Conservation (phyloP, 2,888 invertebrate species). For the Lamproptera curius region DNA sequence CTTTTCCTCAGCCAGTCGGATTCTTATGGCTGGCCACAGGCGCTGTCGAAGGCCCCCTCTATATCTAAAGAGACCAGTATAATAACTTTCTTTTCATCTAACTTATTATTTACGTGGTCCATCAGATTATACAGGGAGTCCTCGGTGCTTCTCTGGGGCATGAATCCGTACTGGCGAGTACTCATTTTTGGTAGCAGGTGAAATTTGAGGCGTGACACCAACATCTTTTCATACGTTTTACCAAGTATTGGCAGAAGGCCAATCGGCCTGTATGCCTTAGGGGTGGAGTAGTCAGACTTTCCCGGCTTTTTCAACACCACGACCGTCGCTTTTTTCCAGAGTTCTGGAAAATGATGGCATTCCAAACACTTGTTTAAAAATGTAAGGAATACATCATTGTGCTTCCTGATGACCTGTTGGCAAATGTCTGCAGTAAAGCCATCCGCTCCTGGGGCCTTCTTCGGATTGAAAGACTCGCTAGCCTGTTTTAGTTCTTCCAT, state of each 20-base stretch:
- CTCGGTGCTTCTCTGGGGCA: no score
- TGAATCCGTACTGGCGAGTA: no score
- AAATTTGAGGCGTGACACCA: conserved; percentile 8
- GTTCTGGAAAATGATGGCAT: conserved; percentile 12
- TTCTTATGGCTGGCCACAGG: conserved; percentile 2
- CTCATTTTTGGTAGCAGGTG: no score
- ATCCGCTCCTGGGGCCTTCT: conserved; percentile 11
- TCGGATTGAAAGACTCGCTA: background rate
- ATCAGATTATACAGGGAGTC: conserved; percentile 25
- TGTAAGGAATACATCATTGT: background rate
- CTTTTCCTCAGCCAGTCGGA: conserved; percentile 3
- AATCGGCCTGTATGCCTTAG: no score
- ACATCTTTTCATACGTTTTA: conserved; percentile 20
- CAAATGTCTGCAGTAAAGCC: conserved; percentile 26
- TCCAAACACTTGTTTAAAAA: conserved; percentile 23
- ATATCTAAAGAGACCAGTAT: conserved; percentile 21
- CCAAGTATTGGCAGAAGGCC: conserved; percentile 24
- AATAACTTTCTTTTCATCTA: conserved; percentile 11
- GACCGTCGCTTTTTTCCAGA: conserved; percentile 21
- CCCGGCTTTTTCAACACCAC: conserved; percentile 21
- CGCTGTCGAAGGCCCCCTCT: conserved; percentile 7
- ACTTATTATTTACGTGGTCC: conserved; percentile 1
- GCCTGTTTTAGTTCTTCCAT: background rate
- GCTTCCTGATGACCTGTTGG: background rate
- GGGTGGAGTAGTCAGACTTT: conserved; percentile 17